Evolutionary conservation across 2,797 vertebrate genomes (phyloP).

Genomic region (Cheirogaleus major): DNA sequence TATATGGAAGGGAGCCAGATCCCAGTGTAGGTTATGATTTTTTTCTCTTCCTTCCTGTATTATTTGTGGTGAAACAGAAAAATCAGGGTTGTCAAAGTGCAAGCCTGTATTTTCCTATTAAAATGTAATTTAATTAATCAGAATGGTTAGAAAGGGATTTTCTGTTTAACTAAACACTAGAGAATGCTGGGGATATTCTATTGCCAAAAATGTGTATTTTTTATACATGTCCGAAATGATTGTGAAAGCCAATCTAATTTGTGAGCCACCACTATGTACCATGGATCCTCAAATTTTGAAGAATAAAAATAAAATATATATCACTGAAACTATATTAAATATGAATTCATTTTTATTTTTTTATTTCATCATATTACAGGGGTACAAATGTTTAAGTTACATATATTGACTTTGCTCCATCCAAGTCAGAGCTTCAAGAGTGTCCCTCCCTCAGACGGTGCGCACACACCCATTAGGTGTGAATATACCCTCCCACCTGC

Average conservation of each 20-base stretch:
- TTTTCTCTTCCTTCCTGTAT: neutral
- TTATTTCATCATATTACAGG: too few relatives aligned
- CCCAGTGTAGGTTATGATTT: neutral
- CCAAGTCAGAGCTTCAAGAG: too few relatives aligned
- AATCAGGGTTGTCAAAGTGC: conserved; percentile 65
- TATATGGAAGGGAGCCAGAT: neutral
- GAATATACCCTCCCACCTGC: too few relatives aligned
- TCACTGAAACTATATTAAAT: neutral
- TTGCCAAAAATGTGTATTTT: neutral
- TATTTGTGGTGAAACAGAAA: conserved; percentile 61
- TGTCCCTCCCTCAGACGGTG: too few relatives aligned
- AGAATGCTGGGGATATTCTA: conserved; percentile 5
- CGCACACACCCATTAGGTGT: too few relatives aligned
- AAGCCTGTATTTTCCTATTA: neutral
- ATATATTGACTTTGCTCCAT: too few relatives aligned
- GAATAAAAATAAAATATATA: neutral
- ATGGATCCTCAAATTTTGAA: neutral
- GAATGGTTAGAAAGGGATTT: conserved; percentile 31
- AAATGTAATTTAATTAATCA: conserved; percentile 32
- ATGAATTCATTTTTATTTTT: neutral
- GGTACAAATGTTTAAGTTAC: too few relatives aligned
- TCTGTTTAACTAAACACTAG: neutral
- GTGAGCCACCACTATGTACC: neutral
- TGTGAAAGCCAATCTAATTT: neutral
- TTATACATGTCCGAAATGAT: neutral